These are phyloP conservation scores for Sebastes schlegelii DNA, from an alignment of 2,113 vertebrate genomes.

Conservation along the genomic window DNA sequence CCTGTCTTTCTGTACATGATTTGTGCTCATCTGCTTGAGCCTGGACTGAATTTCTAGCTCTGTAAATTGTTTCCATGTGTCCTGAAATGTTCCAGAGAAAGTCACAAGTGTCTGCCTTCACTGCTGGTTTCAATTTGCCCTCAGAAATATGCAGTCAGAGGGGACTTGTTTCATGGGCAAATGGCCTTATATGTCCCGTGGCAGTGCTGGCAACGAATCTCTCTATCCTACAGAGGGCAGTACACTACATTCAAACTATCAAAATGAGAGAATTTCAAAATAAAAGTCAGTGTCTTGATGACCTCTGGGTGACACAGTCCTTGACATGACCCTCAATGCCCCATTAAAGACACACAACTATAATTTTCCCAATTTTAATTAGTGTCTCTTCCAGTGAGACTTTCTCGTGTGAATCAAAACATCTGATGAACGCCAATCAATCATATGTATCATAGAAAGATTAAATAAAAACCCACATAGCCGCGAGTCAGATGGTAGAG, in stretches of 20 bases:
- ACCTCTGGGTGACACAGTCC: conserved; percentile 30
- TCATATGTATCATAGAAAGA: background rate
- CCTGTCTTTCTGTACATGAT: conserved; percentile 28
- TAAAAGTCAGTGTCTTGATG: conserved; percentile 14
- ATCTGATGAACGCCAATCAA: background rate
- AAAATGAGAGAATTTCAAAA: conserved; percentile 27
- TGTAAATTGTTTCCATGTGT: conserved; percentile 57
- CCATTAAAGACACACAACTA: conserved; percentile 26
- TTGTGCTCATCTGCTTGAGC: background rate
- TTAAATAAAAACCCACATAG: conserved; percentile 37
- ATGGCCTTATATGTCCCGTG: conserved; percentile 30
- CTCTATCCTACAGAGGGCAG: conserved; percentile 60
- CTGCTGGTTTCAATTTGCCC: conserved; percentile 22
- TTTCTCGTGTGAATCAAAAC: background rate
- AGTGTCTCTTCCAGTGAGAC: background rate
- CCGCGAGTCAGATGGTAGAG: conserved; percentile 37
- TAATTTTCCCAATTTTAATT: background rate
- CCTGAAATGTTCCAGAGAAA: conserved; percentile 6
- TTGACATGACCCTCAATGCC: conserved; percentile 3
- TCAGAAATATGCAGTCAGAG: conserved; percentile 17
- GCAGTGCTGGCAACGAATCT: too few species aligned
- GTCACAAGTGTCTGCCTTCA: background rate
- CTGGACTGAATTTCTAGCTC: background rate
- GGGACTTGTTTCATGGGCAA: conserved; percentile 16
- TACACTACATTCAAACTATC: background rate